Evolutionary conservation across 1,140 invertebrate species (phyloP).

Genomic region (Pseudachorutes palmiensis): DNA sequence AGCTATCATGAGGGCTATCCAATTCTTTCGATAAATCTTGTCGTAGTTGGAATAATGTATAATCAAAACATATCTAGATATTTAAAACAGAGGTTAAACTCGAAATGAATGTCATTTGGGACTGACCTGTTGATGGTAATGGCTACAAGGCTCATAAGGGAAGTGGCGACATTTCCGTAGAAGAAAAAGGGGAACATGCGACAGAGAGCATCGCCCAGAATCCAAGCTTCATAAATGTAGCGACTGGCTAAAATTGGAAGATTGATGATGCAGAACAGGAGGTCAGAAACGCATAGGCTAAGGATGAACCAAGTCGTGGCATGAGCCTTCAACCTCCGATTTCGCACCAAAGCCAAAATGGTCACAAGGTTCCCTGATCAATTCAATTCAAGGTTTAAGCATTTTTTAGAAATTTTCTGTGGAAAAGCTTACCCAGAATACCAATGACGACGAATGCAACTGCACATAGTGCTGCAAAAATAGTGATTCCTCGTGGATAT

Average conservation of each 20-base stretch:
- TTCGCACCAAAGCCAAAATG: conserved; percentile 62
- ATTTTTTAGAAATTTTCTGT: neutral
- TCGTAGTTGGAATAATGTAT: conserved; percentile 65
- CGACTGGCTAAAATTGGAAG: conserved; percentile 67
- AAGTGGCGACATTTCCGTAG: conserved; percentile 80
- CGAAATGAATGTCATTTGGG: neutral
- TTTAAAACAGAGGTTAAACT: neutral
- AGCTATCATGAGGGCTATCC: conserved; percentile 62
- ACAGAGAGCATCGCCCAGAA: conserved; percentile 67
- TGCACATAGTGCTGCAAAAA: conserved; percentile 64
- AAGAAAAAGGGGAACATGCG: conserved; percentile 79
- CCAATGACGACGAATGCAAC: conserved; percentile 69
- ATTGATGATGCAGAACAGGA: conserved; percentile 75
- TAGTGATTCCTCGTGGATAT: conserved; percentile 62
- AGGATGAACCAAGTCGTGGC: conserved; percentile 81
- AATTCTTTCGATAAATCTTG: conserved; percentile 59
- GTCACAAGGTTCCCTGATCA: conserved; percentile 70
- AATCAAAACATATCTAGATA: conserved; percentile 68
- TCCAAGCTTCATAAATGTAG: conserved; percentile 60
- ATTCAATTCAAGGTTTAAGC: conserved; percentile 16
- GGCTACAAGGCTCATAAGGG: conserved; percentile 76
- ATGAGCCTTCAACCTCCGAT: conserved; percentile 64
- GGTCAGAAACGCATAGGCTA: conserved; percentile 72
- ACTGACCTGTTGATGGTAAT: conserved; percentile 77
- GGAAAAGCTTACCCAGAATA: conserved; percentile 54